Evolutionary conservation across 2,113 vertebrate species (phyloP).

Genomic region (Eclectus roratus): DNA sequence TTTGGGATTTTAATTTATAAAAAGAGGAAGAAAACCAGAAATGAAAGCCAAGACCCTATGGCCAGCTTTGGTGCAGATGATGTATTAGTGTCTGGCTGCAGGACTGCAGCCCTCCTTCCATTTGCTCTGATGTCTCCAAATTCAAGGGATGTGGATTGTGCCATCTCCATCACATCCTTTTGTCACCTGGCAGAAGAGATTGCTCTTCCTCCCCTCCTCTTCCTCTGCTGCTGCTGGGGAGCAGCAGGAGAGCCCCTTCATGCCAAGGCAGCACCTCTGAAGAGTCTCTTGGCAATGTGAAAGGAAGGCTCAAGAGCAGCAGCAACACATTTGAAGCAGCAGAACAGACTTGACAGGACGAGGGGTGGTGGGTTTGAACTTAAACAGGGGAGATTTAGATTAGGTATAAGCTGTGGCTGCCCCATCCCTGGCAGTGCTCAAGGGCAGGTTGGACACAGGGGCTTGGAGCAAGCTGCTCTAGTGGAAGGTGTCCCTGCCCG

Average conservation of each 20-base stretch:
- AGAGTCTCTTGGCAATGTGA: neutral
- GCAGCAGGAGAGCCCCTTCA: neutral
- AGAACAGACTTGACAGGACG: neutral
- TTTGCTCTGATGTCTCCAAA: neutral
- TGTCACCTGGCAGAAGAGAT: neutral
- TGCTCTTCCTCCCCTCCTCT: neutral
- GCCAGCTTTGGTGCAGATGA: neutral
- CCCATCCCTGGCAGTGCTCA: neutral
- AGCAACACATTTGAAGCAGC: neutral
- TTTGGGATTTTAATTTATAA: slow-evolving; percentile 10
- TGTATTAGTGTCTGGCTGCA: neutral
- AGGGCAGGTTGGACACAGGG: neutral
- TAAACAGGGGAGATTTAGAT: neutral
- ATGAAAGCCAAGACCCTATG: neutral
- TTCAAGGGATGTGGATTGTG: neutral
- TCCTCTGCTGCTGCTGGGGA: neutral
- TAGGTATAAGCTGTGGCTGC: neutral
- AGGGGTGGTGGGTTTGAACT: neutral
- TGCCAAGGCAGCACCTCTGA: neutral
- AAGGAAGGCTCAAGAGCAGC: neutral
- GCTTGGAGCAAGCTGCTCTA: neutral
- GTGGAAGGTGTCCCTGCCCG: neutral
- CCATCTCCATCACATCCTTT: neutral
- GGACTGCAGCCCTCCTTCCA: neutral
- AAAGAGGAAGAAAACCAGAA: neutral